phyloP scores from a whole-genome alignment of 2,797 vertebrate species.

The Harpagifer antarcticus region DNA sequence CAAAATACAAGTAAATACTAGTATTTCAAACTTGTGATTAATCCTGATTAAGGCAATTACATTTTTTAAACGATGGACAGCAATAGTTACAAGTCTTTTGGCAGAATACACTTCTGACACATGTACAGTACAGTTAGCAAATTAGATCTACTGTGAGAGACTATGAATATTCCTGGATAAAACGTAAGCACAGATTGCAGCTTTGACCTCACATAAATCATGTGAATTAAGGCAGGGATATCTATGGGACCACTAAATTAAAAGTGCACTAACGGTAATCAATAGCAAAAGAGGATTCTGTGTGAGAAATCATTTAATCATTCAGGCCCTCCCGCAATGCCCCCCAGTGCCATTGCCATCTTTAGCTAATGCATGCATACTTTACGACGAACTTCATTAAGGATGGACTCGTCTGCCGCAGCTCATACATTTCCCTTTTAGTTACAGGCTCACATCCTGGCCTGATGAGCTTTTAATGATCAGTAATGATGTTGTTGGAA shows the following conservation, averaged over 20 bases:
- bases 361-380: conserved; percentile 19
- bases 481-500: conserved; percentile 49
- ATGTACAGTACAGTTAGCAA: neutral
- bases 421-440: conserved; percentile 42
- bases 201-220: conserved; percentile 9
- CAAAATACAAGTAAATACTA: no score
- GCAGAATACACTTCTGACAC: neutral
- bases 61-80: no score
- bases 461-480: conserved; percentile 67
- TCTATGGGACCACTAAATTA: conserved; percentile 33
- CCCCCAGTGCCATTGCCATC: conserved; percentile 18
- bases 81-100: neutral
- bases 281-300: conserved; percentile 32
- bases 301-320: conserved; percentile 59
- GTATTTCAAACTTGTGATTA: no score
- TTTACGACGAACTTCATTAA: conserved; percentile 49
- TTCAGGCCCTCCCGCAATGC: neutral
- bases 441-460: conserved; percentile 20
- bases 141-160: conserved; percentile 19
- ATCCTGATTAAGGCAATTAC: no score
- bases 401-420: conserved; percentile 10
- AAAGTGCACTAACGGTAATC: conserved; percentile 52
- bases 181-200: conserved; percentile 8
- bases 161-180: conserved; percentile 20
- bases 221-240: conserved; percentile 15